Base-by-base conservation (phyloP, 2,797 vertebrate genomes). In the Dendrocincla fuliginosa region DNA sequence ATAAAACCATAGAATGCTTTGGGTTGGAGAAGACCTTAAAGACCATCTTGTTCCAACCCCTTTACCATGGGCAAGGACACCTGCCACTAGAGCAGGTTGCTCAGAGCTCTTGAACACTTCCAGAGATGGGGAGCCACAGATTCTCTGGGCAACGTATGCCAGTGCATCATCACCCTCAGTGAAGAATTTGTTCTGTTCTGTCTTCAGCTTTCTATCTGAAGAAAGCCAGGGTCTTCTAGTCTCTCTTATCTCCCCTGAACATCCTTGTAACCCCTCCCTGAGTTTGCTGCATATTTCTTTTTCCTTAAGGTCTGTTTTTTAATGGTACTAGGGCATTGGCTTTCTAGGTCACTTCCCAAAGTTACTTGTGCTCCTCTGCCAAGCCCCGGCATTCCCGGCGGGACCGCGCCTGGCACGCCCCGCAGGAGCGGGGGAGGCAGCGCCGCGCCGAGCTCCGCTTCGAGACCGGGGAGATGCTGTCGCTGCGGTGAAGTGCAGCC, bases 271-370 rank as follows among this genome's bases (percentile, higher is more conserved):
- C 6, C 2, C 1, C 37, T 55, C 16, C 19, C 12, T 47, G 49
- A 1, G 0, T 1, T 50, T 27, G 35, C 9, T 22, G 13, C 18
- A 35, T 8, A 3, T 35, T 74, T 20, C 4, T 59, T 49, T 56
- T 37, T 19, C 22, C 50, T 57, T 27, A 42, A 27, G 6, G 15
- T 32, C 10, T 17, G 14, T 22, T 50, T 56, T 23, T 15, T 33
- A 56, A 27, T 1, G 2, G 11, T 12, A 7, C 11, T 7, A 39
- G 15, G 16, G 6, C 15, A 41, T 16, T 23, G 28, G 1, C 3
- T 2, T 28, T 63, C 19, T 12, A 25, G 15, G 13, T 11, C 0
- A 33, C 5, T 46, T 71, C 24, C 24, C 14, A 16, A 19, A 50
- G 14, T 27, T 2, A 13, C 16, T 15, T 1, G 13, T 0, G 11